Evolutionary conservation across 1,140 invertebrate species (phyloP), one percentile per base, ranked within the genome.

Genomic region (Thalassaphorura encarpata): DNA sequence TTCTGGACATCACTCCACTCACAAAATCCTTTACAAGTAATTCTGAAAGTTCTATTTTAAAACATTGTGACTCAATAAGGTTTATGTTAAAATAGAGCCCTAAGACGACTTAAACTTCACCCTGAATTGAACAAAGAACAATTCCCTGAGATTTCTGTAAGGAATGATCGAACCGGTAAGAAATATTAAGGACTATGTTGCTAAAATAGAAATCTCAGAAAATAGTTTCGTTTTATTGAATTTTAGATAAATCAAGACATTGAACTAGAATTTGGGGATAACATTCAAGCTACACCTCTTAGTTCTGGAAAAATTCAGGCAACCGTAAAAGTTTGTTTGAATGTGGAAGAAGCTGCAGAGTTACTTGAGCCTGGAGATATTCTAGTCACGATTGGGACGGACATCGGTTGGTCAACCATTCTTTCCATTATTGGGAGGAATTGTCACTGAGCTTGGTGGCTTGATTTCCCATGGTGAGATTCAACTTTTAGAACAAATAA

Each of bases 321-420:
- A 1, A 75, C 77, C 54, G 87, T 82, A 1, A 81, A 83, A 66
- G 84, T 90, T 21, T 79, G 56, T 62, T 76, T 49, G 66, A 71
- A 54, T 63, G 70, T 59, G 11, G 62, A 68, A 45, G 69, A 76
- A 53, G 62, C 62, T 11, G 54, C 61, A 13, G 42, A 55, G 11
- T 46, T 54, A 61, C 31, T 70, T 47, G 63, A 77, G 70, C 62
- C 64, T 42, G 85, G 84, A 2, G 87, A 91, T 67, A 79, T 92
- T 59, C 71, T 91, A 40, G 82, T 92, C 54, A 88, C 87, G 0
- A 73, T 77, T 52, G 78, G 78, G 19, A 91, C 87, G 0, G 87
- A 92, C 67, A 84, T 91, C 54, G 87, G 83, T 16, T 92, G 88
- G 88, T 83, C 83, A 18, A n/a, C 87, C 87, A 1, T 90, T 88